Evolutionary conservation across 2,113 vertebrate genomes (phyloP), one percentile per base, ranked within the genome.

Genomic region (Oophaga pumilio): DNA sequence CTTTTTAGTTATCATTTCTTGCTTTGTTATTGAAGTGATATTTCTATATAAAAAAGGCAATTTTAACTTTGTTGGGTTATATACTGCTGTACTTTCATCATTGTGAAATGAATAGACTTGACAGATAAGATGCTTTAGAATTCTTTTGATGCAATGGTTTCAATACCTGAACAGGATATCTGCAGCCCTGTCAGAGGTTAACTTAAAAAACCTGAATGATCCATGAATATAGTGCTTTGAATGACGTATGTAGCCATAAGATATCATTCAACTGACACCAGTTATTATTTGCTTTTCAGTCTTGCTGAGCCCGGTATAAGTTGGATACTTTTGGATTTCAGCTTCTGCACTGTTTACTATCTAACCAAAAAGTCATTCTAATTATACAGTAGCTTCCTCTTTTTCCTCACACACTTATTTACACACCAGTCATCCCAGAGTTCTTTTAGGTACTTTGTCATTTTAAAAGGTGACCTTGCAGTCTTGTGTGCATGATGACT

Each of bases 271-370:
- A 22, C 33, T 22, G 17, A 49, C 20, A 66, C 28, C 28, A 66
- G 77, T 59, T 80, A 49, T 82, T 82, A 82, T 82, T 82, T 49
- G 18, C 43, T 82, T 33, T 49, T 82, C 79, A 82, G 5, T 64
- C 57, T 82, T 11, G 17, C 52, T 81, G 60, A 50, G 28, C 33
- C 28, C 18, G 64, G 10, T 66, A 50, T 10, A 43, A 10, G 24
- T 66, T 64, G 18, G 59, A 50, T 82, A 49, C 20, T n/a, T 81
- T 50, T 64, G 18, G 62, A 59, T 59, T 60, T 49, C 3, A 8
- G 26, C 18, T 50, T 64, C 59, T 82, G 22, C 33, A 66, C 59
- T 64, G 20, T 64, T 57, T 59, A 59, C 53, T 20, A 13, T 18
- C 8, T 20, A 73, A 73, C 26, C 2, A 2, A 56, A 56, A 73